These are phyloP conservation scores for Entomobrya multifasciata DNA, from an alignment of 2,888 invertebrate species.

Conservation along the genomic window DNA sequence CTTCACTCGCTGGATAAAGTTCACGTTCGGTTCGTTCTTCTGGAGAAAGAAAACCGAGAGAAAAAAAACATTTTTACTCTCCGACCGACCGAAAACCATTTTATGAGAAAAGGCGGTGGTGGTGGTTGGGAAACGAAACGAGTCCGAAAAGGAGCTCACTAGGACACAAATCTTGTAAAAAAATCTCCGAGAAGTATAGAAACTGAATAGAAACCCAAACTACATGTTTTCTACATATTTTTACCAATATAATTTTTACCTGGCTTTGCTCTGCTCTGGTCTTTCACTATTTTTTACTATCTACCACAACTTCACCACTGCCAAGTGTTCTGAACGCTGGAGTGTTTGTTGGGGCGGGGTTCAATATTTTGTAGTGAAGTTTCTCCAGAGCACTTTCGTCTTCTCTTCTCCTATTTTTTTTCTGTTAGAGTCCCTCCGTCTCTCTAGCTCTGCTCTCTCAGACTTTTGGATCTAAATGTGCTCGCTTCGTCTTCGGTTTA, in stretches of 20 bases:
- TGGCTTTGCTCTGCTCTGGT: conserved; percentile 3
- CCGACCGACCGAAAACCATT: too few species aligned
- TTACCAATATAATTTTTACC: too few species aligned
- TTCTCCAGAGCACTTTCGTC: conserved; percentile 57
- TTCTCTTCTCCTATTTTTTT: not conserved
- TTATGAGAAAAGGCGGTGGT: conserved; percentile 28
- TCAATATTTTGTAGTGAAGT: conserved; percentile 57
- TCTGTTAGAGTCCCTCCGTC: conserved; percentile 1
- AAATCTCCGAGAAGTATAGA: conserved; percentile 31
- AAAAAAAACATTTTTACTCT: too few species aligned
- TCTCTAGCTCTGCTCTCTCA: conserved; percentile 39
- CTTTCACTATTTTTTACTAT: too few species aligned
- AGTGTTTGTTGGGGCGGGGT: conserved; percentile 68
- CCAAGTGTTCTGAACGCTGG: conserved; percentile 41
- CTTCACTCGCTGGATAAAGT: conserved; percentile 35
- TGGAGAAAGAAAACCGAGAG: conserved; percentile 34
- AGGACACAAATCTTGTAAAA: conserved; percentile 40
- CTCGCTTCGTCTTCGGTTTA: conserved; percentile 58
- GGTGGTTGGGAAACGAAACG: not conserved
- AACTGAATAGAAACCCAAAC: not conserved
- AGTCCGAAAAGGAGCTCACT: conserved; percentile 42
- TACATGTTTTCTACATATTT: too few species aligned
- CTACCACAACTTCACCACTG: conserved; percentile 28
- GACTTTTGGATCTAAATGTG: conserved; percentile 53
- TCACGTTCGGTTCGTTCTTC: conserved; percentile 31